Evolutionary conservation across 2,888 invertebrate genomes (phyloP).

Genomic region (Alviniconcha strummeri): DNA sequence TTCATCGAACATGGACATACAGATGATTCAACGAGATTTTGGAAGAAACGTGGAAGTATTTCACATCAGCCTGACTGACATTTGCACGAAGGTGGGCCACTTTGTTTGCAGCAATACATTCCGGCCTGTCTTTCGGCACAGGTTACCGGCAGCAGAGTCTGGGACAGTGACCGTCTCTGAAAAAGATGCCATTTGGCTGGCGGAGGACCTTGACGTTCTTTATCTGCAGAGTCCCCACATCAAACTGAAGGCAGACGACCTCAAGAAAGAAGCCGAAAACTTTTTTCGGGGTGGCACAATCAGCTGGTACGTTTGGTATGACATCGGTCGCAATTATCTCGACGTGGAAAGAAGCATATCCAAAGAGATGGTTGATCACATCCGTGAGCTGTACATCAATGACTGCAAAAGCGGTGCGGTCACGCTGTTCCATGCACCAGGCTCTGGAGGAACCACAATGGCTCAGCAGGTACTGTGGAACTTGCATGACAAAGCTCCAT

Average conservation of each 20-base stretch:
- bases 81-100: conserved; percentile 32
- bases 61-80: conserved; percentile 13
- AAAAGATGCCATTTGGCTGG: conserved; percentile 43
- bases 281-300: conserved; percentile 52
- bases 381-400: conserved; percentile 31
- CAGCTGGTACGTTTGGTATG: conserved; percentile 51
- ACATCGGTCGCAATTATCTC: conserved; percentile 38
- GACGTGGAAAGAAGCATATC: conserved; percentile 47
- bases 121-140: conserved; percentile 15
- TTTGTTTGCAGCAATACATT: neutral
- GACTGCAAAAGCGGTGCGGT: conserved; percentile 41
- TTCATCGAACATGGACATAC: neutral
- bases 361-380: conserved; percentile 24
- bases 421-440: conserved; percentile 49
- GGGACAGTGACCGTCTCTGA: conserved; percentile 27
- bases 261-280: conserved; percentile 43
- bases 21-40: conserved; percentile 1
- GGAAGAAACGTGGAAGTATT: neutral
- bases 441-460: conserved; percentile 54
- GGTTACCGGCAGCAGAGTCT: conserved; percentile 33
- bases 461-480: conserved; percentile 52
- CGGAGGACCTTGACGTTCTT: conserved; percentile 47
- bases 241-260: conserved; percentile 27
- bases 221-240: conserved; percentile 38
- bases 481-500: conserved; percentile 43